Percentiles rank a stretch among this genome's conserved stretches.
Conservation (phyloP, 2,797 vertebrate species). For the Erethizon dorsatum region DNA sequence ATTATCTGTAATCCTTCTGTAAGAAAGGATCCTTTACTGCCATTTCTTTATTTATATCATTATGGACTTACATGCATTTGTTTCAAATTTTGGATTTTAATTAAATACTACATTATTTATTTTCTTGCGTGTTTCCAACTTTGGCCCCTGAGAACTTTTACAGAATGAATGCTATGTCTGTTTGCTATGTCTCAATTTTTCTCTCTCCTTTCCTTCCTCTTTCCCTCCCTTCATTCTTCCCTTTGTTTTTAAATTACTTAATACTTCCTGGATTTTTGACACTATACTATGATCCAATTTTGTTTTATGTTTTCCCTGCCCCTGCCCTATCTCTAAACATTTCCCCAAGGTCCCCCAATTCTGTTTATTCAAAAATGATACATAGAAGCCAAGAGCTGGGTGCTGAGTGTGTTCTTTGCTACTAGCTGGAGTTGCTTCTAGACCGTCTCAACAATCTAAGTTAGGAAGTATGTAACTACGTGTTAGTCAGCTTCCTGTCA, state of each 20-base stretch:
- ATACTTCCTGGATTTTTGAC: background rate
- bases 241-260: background rate
- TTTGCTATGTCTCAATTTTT: background rate
- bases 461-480: background rate
- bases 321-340: background rate
- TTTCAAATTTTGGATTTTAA: constrained; percentile 12
- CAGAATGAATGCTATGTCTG: background rate
- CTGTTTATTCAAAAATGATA: background rate
- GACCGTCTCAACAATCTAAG: background rate
- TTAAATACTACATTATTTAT: background rate
- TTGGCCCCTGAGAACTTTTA: background rate
- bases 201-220: background rate
- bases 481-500: background rate
- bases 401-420: background rate
- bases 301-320: background rate
- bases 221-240: background rate
- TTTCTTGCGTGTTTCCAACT: background rate
- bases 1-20: background rate
- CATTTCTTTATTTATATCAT: background rate
- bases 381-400: background rate
- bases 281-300: background rate
- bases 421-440: background rate
- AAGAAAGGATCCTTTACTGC: background rate
- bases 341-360: background rate
- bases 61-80: background rate